Base-by-base conservation (phyloP, 2,797 vertebrate genomes). In the Atherinosoma microstoma region DNA sequence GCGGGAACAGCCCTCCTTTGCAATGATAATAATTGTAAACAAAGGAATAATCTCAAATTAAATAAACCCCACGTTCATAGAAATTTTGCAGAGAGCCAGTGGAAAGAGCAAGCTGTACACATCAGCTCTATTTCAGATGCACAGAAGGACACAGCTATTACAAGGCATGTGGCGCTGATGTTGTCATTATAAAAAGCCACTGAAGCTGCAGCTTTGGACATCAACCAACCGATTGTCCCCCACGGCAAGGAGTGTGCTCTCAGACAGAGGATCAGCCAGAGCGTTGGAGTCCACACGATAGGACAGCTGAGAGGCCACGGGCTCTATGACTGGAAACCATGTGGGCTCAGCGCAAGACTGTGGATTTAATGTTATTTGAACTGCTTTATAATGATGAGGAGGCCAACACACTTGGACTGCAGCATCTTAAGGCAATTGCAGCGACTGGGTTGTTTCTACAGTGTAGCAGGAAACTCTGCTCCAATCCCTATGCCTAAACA, bases 241-340 rank as follows among this genome's bases (percentile, higher is more conserved):
- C 13, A 7, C 58, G 72, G 86, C 86, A 66, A 81, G 56, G 69
- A 82, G 68, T 73, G 82, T 84, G 80, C 83, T 76, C 74, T 79
- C 73, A 76, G 68, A 68, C 71, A 2, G 73, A 24, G 73, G 75
- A 78, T 78, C 73, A 76, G 71, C 56, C 69, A 12, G 64, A 66
- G 67, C 4, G 13, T 47, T 80, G 84, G 82, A 47, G 13, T 81
- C 82, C 67, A 30, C 64, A 38, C 67, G 72, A 64, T 77, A 35
- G 74, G 75, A 81, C 84, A 82, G 86, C 84, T 79, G 82, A 85
- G 67, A 59, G 71, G 75, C 90, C 83, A 47, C 12, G 0, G 88
- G 87, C 83, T 61, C 36, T 70, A 34, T 74, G 51, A 76, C 77
- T 59, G 69, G 64, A 65, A 40, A 47, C 40, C 75, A 60, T 3